These are phyloP conservation scores for Pteronotus mesoamericanus DNA, from an alignment of 2,797 vertebrate genomes.

Conservation along the genomic window DNA sequence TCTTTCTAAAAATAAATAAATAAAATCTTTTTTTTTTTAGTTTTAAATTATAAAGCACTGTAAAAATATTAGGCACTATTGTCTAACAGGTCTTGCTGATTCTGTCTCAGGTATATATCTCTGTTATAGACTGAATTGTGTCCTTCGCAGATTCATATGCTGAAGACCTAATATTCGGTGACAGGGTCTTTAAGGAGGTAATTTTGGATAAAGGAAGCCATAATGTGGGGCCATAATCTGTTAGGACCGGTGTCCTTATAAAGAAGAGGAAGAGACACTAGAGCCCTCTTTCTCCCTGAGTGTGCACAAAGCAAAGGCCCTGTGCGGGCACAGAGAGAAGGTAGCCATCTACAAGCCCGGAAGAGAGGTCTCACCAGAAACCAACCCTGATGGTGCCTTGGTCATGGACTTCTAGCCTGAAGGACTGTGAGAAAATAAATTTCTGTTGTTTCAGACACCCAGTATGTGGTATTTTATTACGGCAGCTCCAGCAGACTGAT, in stretches of 20 bases:
- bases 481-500: not conserved
- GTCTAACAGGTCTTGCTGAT: not conserved
- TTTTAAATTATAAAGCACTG: not conserved
- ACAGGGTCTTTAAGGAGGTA: not conserved
- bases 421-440: not conserved
- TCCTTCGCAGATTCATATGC: not conserved
- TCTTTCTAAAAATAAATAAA: too few species aligned
- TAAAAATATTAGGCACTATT: conserved; percentile 9
- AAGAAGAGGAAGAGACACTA: not conserved
- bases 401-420: not conserved
- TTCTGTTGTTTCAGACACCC: not conserved
- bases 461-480: not conserved
- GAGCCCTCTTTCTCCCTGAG: not conserved
- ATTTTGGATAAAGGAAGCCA: not conserved
- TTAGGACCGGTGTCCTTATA: not conserved
- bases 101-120: not conserved
- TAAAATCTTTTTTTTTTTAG: too few species aligned
- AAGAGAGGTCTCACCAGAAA: not conserved
- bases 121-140: not conserved
- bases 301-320: not conserved
- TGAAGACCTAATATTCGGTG: not conserved
- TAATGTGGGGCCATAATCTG: not conserved
- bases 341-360: not conserved
- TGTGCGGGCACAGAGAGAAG: not conserved
- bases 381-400: not conserved